A percentile compares a stretch with the other conserved stretches of the same genome.
Conservation (phyloP, 2,113 vertebrate genomes). For the Salvator merianae region DNA sequence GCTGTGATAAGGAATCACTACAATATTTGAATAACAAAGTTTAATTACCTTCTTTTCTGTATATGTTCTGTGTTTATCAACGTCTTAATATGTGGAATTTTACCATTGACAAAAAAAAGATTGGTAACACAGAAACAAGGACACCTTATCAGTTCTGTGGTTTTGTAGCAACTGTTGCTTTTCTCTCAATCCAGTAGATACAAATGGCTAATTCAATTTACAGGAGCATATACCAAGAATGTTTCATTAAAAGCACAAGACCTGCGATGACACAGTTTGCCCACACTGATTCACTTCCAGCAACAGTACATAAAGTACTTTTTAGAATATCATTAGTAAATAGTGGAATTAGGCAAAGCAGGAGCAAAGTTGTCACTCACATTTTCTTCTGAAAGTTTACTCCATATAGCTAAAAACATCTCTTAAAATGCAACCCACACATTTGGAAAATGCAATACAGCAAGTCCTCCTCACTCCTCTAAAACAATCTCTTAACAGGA, state of each 20-base stretch:
- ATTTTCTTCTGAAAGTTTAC: not conserved
- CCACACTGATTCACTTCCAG: not conserved
- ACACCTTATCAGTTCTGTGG: not conserved
- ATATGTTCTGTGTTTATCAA: not conserved
- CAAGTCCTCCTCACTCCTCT: not conserved
- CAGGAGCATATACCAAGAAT: not conserved
- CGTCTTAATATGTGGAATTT: not conserved
- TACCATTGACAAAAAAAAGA: not conserved
- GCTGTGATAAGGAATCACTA: constrained; percentile 7
- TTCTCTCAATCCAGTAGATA: not conserved
- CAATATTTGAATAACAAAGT: constrained; percentile 5
- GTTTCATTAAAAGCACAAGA: not conserved
- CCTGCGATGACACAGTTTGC: not conserved
- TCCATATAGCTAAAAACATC: not conserved
- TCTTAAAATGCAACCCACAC: constrained; percentile 7
- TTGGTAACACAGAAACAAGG: accelerated
- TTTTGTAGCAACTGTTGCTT: not conserved
- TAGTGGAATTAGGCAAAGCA: not conserved
- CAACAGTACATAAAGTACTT: constrained; percentile 5
- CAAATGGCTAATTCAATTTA: constrained; percentile 6
- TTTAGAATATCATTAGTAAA: constrained; percentile 6
- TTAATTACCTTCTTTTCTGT: not conserved
- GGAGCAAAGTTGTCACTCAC: constrained; percentile 3
- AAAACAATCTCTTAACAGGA: not conserved
- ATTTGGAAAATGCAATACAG: not conserved